phyloP scores from a whole-genome alignment of 2,797 vertebrate genomes.

The Ptychobarbus kaznakovi region DNA sequence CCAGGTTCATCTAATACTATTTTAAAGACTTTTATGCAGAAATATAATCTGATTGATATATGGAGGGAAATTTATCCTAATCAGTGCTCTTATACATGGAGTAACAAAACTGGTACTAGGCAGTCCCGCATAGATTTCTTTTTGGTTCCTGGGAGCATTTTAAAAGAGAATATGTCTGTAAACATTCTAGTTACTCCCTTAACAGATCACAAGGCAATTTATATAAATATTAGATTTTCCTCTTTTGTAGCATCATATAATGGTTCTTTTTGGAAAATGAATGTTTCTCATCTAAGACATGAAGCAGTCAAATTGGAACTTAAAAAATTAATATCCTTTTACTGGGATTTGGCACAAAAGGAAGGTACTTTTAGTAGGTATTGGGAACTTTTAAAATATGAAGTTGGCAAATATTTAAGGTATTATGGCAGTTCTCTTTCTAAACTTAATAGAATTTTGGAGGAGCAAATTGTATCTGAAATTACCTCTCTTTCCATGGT shows the following conservation, averaged over 20 bases:
- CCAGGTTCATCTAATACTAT: neutral
- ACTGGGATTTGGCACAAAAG: neutral
- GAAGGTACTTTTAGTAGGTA: neutral
- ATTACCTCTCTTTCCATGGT: neutral
- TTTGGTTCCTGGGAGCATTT: too few species aligned
- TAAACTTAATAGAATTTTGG: neutral
- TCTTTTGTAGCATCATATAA: neutral
- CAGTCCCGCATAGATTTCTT: too few species aligned
- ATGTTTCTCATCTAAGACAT: neutral
- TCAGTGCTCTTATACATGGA: too few species aligned
- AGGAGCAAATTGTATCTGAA: neutral
- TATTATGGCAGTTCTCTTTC: neutral
- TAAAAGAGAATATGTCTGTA: too few species aligned
- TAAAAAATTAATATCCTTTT: neutral
- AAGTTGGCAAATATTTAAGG: slow-evolving; percentile 8
- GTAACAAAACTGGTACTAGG: too few species aligned
- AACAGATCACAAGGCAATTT: too few species aligned
- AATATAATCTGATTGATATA: neutral
- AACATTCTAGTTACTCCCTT: too few species aligned
- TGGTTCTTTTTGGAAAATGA: neutral
- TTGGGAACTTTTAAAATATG: neutral
- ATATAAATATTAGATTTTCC: neutral
- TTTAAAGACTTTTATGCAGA: neutral
- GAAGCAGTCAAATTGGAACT: neutral
- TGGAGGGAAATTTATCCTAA: too few species aligned